A percentile compares a stretch with the other conserved stretches of the same genome.
These are phyloP conservation scores for Fukomys damarensis DNA, from an alignment of 2,113 vertebrate species.

Conservation along the genomic window DNA sequence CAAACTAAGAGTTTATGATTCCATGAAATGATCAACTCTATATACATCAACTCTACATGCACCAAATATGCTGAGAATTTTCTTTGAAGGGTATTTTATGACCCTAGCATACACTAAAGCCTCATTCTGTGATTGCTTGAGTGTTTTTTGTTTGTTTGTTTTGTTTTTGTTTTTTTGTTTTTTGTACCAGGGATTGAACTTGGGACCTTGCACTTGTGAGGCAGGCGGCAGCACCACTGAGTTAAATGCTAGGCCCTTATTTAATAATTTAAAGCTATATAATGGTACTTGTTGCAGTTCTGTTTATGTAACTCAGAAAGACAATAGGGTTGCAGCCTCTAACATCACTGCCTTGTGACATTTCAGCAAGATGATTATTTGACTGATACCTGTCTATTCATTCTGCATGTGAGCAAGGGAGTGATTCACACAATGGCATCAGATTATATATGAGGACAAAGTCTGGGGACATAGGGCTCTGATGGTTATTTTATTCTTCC, in stretches of 20 bases:
- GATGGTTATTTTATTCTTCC: background rate
- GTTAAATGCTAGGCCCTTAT: too few relatives aligned
- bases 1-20: background rate
- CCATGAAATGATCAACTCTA: background rate
- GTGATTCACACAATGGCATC: background rate
- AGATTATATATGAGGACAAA: background rate
- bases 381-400: background rate
- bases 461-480: background rate
- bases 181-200: too few relatives aligned
- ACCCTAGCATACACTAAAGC: background rate
- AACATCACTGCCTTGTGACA: background rate
- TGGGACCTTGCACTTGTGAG: too few relatives aligned
- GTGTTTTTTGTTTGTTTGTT: background rate
- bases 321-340: background rate
- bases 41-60: background rate
- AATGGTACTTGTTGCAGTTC: background rate
- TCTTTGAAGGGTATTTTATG: conserved; percentile 37
- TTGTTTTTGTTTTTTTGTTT: too few relatives aligned
- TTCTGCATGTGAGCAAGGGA: background rate
- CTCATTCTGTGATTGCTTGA: background rate
- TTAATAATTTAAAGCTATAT: background rate
- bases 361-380: background rate
- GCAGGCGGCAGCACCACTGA: too few relatives aligned
- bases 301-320: background rate
- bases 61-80: background rate